Base-by-base conservation (phyloP, 2,797 vertebrate species). In the Orestias chungarensis region DNA sequence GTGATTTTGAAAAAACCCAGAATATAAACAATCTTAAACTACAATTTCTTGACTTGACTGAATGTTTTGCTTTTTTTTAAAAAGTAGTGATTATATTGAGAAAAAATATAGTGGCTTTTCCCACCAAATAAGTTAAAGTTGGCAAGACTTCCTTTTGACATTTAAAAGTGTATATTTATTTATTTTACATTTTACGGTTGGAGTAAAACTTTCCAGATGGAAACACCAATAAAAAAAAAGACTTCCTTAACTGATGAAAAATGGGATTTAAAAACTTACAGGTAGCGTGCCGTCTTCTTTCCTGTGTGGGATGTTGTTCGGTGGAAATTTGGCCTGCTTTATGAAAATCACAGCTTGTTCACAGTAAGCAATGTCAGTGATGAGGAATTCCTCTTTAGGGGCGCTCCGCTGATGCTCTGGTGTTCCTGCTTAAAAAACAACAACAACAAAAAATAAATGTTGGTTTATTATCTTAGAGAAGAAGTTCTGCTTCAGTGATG, bases 341-440 rank as follows among this genome's bases (percentile, higher is more conserved):
- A 95, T 93, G 75, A 95, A 89, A 50, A 94, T 91, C 82, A 86
- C 93, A 0, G 96, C 96, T 82, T 98, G 96, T 72, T 97, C 96
- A 0, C 95, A 97, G 91, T 96, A 98, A 35, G 96, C 96, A 79
- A 96, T 80, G 3, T 97, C 96, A 29, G 94, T 96, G 84, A 91
- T 93, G 91, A 97, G 95, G 66, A 92, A 64, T 43, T 96, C 94
- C 31, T 94, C 95, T 73, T 87, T 92, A 2, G 88, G 82, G 25
- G 76, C 83, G 0, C 86, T 81, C 10, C 86, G 68, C 43, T 90
- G 91, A 70, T 85, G 86, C 72, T 90, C 90, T 0, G 86, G 74
- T 0, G 78, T 87, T 75, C 87, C 61, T 35, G 74, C 90, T 90
- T 81, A 72, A 86, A 52, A 78, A 15, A 70, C 29, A 73, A 35